A percentile compares a stretch with the other conserved stretches of the same genome.
Evolutionary conservation across 2,113 vertebrate genomes (phyloP).

Genomic region (Pipra filicauda): DNA sequence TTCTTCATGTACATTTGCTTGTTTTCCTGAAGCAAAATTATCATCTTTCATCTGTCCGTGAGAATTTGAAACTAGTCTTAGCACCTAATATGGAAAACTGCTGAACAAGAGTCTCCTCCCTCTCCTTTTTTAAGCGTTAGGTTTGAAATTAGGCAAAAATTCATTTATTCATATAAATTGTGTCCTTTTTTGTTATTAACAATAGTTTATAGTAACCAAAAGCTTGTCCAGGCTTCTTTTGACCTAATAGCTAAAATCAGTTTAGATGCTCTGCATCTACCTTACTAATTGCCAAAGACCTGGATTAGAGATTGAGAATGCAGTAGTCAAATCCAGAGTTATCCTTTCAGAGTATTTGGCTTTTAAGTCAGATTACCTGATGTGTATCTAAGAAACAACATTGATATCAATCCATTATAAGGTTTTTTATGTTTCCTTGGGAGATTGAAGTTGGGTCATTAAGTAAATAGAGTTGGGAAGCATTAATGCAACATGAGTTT

Average conservation of each 20-base stretch:
- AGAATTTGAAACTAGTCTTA: background rate
- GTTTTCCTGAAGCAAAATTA: background rate
- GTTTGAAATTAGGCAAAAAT: background rate
- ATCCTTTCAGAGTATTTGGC: background rate
- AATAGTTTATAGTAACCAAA: background rate
- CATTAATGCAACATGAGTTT: background rate
- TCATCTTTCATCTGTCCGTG: background rate
- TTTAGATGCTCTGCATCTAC: background rate
- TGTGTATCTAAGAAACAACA: background rate
- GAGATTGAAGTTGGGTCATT: background rate
- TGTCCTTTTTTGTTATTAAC: background rate
- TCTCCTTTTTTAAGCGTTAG: background rate
- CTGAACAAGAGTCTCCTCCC: rapidly evolving
- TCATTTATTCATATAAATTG: background rate
- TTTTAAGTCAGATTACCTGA: background rate
- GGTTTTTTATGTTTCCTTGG: background rate
- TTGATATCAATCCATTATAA: background rate
- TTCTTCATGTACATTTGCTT: background rate
- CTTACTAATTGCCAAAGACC: background rate
- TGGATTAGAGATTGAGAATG: background rate
- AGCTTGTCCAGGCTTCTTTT: background rate
- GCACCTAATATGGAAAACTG: background rate
- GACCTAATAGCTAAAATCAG: background rate
- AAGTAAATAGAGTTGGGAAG: background rate
- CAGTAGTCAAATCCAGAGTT: background rate